Percentiles rank a stretch among this genome's conserved stretches.
phyloP scores from a whole-genome alignment of 2,113 vertebrate species.

The Edolisoma coerulescens region DNA sequence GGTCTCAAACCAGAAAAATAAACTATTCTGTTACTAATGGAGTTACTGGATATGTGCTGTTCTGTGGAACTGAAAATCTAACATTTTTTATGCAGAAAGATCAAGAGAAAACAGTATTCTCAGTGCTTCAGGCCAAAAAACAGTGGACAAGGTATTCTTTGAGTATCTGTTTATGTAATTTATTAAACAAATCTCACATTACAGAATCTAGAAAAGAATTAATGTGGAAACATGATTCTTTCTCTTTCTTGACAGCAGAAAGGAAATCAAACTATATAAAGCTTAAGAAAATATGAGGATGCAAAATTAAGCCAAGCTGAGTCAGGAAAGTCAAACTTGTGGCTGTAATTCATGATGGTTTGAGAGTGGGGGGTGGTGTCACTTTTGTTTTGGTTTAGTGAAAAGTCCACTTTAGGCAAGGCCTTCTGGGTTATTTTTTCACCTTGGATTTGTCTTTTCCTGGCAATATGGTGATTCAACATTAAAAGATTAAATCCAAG shows the following conservation, averaged over 20 bases:
- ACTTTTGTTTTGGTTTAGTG: not conserved
- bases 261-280: not conserved
- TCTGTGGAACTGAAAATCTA: not conserved
- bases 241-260: not conserved
- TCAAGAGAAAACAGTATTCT: not conserved
- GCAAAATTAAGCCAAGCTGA: not conserved
- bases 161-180: not conserved
- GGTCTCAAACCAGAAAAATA: not conserved
- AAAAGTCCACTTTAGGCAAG: not conserved
- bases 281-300: not conserved
- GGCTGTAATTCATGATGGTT: not conserved
- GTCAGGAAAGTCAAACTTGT: not conserved
- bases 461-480: not conserved
- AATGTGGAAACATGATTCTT: not conserved
- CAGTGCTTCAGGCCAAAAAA: not conserved
- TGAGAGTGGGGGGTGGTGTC: fast-evolving
- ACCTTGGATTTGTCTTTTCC: not conserved
- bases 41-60: not conserved
- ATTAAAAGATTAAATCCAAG: not conserved
- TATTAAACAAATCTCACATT: not conserved
- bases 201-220: not conserved
- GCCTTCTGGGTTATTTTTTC: not conserved
- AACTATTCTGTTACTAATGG: not conserved
- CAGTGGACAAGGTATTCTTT: not conserved
- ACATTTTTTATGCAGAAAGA: not conserved